A percentile compares a stretch with the other conserved stretches of the same genome.
Conservation (phyloP, 2,888 invertebrate species). For the Stegana nigrithorax region DNA sequence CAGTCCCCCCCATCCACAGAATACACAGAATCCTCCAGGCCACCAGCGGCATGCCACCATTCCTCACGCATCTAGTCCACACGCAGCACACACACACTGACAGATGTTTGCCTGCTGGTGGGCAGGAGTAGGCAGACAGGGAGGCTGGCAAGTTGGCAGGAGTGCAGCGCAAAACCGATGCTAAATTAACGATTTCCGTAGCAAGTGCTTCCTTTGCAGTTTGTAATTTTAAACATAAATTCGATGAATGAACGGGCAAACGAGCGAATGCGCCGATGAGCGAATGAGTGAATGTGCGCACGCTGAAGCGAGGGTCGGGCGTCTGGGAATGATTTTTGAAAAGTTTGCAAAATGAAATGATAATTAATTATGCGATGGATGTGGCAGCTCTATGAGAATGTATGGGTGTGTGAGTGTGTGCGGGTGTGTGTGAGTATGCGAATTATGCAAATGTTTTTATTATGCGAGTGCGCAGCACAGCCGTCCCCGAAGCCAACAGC, state of each 20-base stretch:
- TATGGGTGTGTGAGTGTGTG: neutral
- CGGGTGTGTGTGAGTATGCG: neutral
- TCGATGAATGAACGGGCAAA: conserved; percentile 1
- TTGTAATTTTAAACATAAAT: conserved; percentile 19
- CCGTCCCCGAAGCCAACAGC: neutral
- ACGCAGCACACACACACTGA: neutral
- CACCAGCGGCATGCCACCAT: no score
- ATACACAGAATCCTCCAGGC: no score
- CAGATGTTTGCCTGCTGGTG: no score
- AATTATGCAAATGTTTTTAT: conserved; percentile 14
- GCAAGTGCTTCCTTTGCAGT: conserved; percentile 16
- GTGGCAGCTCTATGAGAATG: neutral
- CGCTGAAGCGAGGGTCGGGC: neutral
- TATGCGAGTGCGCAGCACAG: neutral
- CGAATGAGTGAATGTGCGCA: neutral
- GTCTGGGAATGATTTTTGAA: conserved; percentile 7
- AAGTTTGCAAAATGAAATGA: conserved; percentile 17
- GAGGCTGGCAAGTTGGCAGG: neutral
- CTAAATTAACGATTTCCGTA: conserved; percentile 18
- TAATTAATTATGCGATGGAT: conserved; percentile 9
- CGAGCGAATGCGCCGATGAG: neutral
- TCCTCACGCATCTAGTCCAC: no score
- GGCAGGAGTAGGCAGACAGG: no score
- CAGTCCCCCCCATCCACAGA: neutral
- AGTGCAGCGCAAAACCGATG: neutral